Conservation (phyloP, 2,797 vertebrate species). For the Lindbergichthys nudifrons region DNA sequence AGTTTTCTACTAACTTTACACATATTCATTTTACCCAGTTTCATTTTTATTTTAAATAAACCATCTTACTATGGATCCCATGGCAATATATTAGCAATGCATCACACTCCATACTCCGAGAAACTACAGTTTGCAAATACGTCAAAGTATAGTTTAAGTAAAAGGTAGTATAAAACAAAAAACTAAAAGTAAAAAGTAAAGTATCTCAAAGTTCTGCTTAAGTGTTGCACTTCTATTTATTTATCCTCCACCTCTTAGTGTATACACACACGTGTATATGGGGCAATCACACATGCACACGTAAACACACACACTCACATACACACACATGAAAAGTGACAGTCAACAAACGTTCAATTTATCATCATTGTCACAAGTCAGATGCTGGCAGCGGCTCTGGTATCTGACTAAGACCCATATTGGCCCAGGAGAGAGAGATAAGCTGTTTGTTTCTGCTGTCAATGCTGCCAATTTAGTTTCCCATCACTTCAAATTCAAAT, state of each 20-base stretch:
- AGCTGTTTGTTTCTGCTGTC: constrained; percentile 84
- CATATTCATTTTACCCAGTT: background rate
- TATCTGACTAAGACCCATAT: constrained; percentile 80
- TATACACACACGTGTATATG: constrained; percentile 12
- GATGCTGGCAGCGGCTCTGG: constrained; percentile 75
- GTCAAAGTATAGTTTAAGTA: background rate
- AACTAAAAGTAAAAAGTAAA: background rate
- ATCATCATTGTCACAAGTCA: constrained; percentile 82
- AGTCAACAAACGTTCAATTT: constrained; percentile 80
- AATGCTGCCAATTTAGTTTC: constrained; percentile 83
- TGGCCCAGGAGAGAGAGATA: constrained; percentile 82
- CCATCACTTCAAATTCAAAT: constrained; percentile 84
- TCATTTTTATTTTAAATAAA: background rate
- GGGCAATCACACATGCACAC: constrained; percentile 1
- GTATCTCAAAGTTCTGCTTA: background rate
- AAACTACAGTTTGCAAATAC: background rate
- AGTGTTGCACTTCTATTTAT: background rate
- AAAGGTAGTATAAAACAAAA: background rate
- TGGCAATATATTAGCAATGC: background rate
- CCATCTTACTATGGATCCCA: background rate
- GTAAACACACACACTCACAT: constrained; percentile 13
- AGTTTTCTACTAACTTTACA: background rate
- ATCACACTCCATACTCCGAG: background rate
- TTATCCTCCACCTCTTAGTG: constrained; percentile 2
- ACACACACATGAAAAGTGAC: constrained; percentile 64